Base-by-base conservation (phyloP, 2,797 vertebrate species). In the Betta splendens region DNA sequence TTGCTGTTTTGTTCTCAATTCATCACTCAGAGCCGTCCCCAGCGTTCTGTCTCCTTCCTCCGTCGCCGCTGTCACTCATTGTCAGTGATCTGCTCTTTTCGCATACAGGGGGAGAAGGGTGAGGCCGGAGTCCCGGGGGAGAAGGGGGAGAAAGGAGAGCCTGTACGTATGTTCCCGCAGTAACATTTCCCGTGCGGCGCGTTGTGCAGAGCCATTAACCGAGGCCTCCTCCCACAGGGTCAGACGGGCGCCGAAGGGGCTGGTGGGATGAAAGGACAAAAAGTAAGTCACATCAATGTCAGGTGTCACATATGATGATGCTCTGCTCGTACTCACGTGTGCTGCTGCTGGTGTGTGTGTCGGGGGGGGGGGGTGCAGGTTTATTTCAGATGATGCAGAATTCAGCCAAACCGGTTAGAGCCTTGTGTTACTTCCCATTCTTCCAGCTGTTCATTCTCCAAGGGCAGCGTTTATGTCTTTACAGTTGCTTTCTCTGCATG, bases 71-170 rank as follows among this genome's bases (percentile, higher is more conserved):
- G 75, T 80, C 84, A 82, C 51, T 89, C 80, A 84, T 51, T 77
- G 72, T 61, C 72, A 67, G 3, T 26, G 53, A 64, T 81, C 57
- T 79, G 73, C 75, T 85, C 53, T 79, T 25, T 66, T 74, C 79
- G 59, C 63, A 42, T 43, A 26, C 85, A 96, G 94, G 93, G 83
- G 44, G 91, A 92, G 66, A 81, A 82, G 51, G 90, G 89, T 53
- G 90, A 93, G 5, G 63, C 88, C 22, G 92, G 86, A 77, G 73
- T 92, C 75, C 83, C 90, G 9, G 86, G 86, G 69, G 85, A 69
- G 54, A 94, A 91, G 76, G 93, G 92, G 73, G 87, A 86, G 61
- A 94, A 92, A 89, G 94, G 93, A 84, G 93, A 95, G 28, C 2
- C 80, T 40, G 95, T 97, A 92, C 75, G 95, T 92, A 83, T 88